Evolutionary conservation across 2,113 vertebrate species (phyloP), one percentile per base, ranked within the genome.

Genomic region (Clupea harengus): DNA sequence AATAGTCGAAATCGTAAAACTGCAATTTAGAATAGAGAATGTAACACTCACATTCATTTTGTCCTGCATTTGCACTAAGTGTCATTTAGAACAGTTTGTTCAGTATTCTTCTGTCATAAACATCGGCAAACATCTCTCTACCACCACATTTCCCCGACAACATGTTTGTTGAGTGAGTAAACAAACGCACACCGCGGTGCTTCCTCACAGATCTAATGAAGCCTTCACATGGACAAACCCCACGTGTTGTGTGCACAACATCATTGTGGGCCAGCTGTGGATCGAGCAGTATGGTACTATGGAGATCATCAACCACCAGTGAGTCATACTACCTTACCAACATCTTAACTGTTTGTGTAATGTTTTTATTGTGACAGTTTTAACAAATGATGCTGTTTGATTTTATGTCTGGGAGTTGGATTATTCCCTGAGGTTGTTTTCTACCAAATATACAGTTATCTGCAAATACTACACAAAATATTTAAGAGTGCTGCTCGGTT

Each of bases 181-280:
- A 44, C 4, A 0, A 4, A 78, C 0, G 15, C 32, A 4, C 13
- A 39, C 32, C 54, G 13, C 67, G 64, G 18, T 84, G 39, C 28
- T 5, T 45, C 9, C 13, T 22, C 28, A n/a, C 83, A 99, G 98
- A 88, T 92, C 97, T 91, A 97, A 94, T 0, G 98, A 99, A 93
- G 96, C 97, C 2, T 99, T 99, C 86, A 99, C 98, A 0, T 99
- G 98, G 98, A 98, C 97, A 88, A 99, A 99, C 82, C 98, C 98
- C 15, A 99, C 97, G 0, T 99, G 98, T 89, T 99, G 98, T 87
- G 98, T 99, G 72, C 98, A 99, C 92, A 99, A 99, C 89, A 99
- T 99, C 86, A 99, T 99, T 0, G 98, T 99, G 87, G 98, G 98
- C 13, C 99, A 99, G 90, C 97, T 99, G 84, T 99, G 98, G 98